Conservation (phyloP, 2,113 vertebrate species). For the Hiodon alosoides region DNA sequence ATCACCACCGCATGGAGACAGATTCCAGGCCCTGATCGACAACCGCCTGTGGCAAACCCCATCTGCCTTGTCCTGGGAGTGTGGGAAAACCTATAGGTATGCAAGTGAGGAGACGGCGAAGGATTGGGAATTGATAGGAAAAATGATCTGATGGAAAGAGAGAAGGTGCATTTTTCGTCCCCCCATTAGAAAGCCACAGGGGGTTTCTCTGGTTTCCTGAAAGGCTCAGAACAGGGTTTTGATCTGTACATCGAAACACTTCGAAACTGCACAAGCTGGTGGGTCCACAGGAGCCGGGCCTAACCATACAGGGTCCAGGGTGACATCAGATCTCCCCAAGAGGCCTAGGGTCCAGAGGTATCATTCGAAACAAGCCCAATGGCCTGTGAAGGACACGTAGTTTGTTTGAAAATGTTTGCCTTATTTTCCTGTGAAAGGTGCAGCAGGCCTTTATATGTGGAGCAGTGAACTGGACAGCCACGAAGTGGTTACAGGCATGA, state of each 20-base stretch:
- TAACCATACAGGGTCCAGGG: neutral
- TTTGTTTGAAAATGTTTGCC: no score
- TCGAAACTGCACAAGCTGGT: neutral
- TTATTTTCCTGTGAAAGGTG: slow-evolving; percentile 7
- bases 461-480: neutral
- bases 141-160: neutral
- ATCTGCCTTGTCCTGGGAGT: neutral
- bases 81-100: neutral
- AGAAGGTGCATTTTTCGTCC: neutral
- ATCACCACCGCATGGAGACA: neutral
- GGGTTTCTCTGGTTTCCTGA: no score
- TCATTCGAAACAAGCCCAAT: neutral
- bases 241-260: neutral
- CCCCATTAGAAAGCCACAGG: no score
- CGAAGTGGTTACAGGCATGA: neutral
- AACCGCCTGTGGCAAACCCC: neutral
- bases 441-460: neutral
- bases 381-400: neutral
- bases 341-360: neutral
- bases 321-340: neutral
- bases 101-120: neutral
- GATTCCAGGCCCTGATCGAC: neutral
- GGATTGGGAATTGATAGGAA: neutral
- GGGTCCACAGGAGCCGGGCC: neutral
- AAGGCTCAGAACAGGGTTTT: neutral